Evolutionary conservation across 2,888 invertebrate genomes (phyloP).

Genomic region (Leptarthrus brevirostris): DNA sequence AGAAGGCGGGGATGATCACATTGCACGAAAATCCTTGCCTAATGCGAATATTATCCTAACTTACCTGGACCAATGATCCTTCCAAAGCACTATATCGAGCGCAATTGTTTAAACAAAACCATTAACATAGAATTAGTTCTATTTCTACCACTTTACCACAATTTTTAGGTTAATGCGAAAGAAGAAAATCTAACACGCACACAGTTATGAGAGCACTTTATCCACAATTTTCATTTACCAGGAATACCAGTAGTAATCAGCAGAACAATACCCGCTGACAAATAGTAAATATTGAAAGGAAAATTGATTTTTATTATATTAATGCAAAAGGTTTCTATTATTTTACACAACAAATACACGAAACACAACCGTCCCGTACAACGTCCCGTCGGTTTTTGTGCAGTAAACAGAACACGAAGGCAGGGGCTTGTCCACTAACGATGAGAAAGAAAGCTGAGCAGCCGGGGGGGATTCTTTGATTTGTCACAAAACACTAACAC

Average conservation of each 20-base stretch:
- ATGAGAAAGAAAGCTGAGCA: not conserved
- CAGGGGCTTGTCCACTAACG: not conserved
- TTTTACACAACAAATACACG: not conserved
- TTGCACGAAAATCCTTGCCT: too few species aligned
- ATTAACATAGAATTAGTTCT: conserved; percentile 14
- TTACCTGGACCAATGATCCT: conserved; percentile 16
- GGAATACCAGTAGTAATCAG: too few species aligned
- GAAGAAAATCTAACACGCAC: not conserved
- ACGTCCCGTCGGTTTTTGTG: conserved; percentile 32
- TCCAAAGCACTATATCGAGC: not conserved
- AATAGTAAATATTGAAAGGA: too few species aligned
- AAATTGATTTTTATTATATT: too few species aligned
- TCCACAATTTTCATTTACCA: not conserved
- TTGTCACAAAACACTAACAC: not conserved
- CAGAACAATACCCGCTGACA: too few species aligned
- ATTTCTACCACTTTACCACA: not conserved
- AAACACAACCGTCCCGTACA: conserved; percentile 19
- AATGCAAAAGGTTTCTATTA: not conserved
- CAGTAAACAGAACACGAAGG: conserved; percentile 9
- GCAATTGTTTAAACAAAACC: conserved; percentile 6
- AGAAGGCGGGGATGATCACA: conserved; percentile 14
- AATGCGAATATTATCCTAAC: not conserved
- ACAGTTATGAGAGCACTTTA: not conserved
- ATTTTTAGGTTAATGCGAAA: not conserved
- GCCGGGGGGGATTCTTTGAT: not conserved